Evolutionary conservation across 2,797 vertebrate genomes (phyloP), one percentile per base, ranked within the genome.

Genomic region (Myoxocephalus aenaeus): DNA sequence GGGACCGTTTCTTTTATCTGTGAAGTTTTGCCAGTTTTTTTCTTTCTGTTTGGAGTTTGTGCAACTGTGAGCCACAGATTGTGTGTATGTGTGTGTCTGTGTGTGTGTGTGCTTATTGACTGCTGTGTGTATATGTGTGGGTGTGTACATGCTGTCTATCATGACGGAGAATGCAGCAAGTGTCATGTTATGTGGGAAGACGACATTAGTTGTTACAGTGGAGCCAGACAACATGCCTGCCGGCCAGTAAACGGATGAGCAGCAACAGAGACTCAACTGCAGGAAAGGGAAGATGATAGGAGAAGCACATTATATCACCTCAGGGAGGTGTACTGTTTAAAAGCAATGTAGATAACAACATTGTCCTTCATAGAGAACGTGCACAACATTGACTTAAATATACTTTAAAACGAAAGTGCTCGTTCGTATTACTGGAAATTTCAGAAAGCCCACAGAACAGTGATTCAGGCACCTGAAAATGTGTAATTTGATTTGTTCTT

Each of bases 191-290:
- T 74, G 6, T 63, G 38, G 59, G 79, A 74, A 3, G 9, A 56
- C 32, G 50, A 75, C 65, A 82, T 80, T 69, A 73, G 72, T 58
- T 42, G 70, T 73, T 67, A 20, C 25, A 32, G 66, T 18, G 77
- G 81, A 90, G 82, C 74, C 76, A 79, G 86, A 82, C 64, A 2
- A 77, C 73, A 66, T 56, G 44, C 25, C 64, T 18, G 69, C 25
- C 61, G 18, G 64, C 56, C 65, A 20, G 57, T 86, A 85, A 88
- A 85, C 67, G 58, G 51, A 84, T 79, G 25, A 85, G 77, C 25
- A 56, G 57, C n/a, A 27, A 75, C 77, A 65, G 56, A 74, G 38
- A 64, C 40, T 72, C 38, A 22, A 56, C 27, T 70, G 18, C 18
- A 32, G 32, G 57, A 78, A 68, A 59, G 10, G 7, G 6, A 46